A percentile compares a stretch with the other conserved stretches of the same genome.
Conservation (phyloP, 2,113 vertebrate species). For the Tachysurus fulvidraco region DNA sequence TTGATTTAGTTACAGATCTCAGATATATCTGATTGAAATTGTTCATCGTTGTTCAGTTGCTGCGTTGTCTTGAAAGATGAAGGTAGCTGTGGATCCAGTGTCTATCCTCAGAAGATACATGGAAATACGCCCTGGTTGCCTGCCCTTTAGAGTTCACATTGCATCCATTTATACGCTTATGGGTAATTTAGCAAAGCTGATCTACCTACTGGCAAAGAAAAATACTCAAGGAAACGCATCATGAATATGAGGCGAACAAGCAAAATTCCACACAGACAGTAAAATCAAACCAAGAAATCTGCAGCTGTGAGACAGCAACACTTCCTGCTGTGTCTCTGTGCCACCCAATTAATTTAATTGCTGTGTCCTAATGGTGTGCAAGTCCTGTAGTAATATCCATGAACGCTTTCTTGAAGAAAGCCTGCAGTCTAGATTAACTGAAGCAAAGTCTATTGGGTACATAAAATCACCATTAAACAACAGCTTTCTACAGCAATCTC, state of each 20-base stretch:
- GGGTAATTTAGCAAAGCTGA: not conserved
- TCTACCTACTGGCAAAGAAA: not conserved
- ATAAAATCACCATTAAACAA: not conserved
- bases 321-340: not conserved
- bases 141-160: too few relatives aligned
- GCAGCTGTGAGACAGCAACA: not conserved
- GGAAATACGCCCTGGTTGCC: not conserved
- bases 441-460: not conserved
- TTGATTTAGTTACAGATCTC: not conserved
- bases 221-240: not conserved
- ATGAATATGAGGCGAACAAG: not conserved
- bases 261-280: not conserved
- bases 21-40: not conserved
- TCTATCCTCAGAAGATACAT: not conserved
- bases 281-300: not conserved
- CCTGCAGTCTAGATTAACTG: not conserved
- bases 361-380: not conserved
- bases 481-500: not conserved
- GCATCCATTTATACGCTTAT: not conserved
- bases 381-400: not conserved
- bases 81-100: not conserved
- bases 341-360: not conserved
- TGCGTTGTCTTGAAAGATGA: not conserved
- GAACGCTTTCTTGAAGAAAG: not conserved
- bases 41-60: not conserved